phyloP scores from a whole-genome alignment of 2,113 vertebrate genomes.

The Tetrax tetrax region DNA sequence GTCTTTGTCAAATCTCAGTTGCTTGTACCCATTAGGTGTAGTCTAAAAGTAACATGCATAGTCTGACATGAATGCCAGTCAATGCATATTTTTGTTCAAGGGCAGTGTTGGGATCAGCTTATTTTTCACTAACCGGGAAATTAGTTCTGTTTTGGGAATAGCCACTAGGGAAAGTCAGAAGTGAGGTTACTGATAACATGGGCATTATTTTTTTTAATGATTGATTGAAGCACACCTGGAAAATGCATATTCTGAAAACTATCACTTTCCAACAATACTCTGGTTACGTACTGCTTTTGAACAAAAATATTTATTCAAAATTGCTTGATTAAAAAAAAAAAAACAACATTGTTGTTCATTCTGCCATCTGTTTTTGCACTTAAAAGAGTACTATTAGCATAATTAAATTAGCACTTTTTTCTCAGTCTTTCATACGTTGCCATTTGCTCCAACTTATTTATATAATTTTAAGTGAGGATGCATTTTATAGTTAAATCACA shows the following conservation, averaged over 20 bases:
- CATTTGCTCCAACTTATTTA: conserved; percentile 32
- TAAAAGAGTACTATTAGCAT: conserved; percentile 56
- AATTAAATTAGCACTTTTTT: conserved; percentile 68
- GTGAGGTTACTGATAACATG: not conserved
- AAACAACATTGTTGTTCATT: conserved; percentile 49
- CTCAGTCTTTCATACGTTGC: conserved; percentile 28
- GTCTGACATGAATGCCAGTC: not conserved
- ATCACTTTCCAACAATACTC: not conserved
- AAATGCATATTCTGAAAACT: not conserved
- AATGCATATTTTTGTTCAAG: not conserved
- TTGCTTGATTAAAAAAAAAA: conserved; percentile 56
- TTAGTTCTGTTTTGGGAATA: not conserved
- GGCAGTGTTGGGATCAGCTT: not conserved
- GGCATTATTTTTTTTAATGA: not conserved
- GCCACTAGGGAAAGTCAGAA: not conserved
- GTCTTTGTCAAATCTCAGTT: not conserved
- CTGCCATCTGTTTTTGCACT: conserved; percentile 66
- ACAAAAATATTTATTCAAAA: conserved; percentile 68
- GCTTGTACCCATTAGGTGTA: not conserved
- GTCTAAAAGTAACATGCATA: not conserved
- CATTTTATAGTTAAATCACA: conserved; percentile 46
- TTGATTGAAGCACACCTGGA: not conserved
- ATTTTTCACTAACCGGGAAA: not conserved
- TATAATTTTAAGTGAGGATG: conserved; percentile 1
- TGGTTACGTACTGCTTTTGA: conserved; percentile 20